phyloP scores from a whole-genome alignment of 1,140 invertebrate species.

The Procambarus clarkii region DNA sequence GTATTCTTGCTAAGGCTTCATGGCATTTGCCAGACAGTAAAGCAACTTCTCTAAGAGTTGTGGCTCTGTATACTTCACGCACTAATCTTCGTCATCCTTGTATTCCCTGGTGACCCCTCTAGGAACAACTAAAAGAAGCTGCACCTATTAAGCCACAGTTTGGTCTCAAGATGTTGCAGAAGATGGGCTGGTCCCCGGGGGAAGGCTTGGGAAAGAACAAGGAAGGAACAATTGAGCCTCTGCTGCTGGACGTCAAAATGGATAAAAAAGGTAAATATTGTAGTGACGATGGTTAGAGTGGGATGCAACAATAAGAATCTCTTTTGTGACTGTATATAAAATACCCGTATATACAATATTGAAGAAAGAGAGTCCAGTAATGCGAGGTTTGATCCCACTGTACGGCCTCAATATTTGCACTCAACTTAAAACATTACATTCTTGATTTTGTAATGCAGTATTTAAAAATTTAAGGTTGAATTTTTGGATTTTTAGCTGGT shows the following conservation, averaged over 20 bases:
- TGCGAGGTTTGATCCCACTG: too few relatives aligned
- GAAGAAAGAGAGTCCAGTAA: too few relatives aligned
- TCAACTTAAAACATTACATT: too few relatives aligned
- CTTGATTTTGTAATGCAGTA: too few relatives aligned
- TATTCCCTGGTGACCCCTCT: conserved; percentile 39
- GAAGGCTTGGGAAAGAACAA: conserved; percentile 96
- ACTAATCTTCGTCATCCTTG: neutral
- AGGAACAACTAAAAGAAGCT: conserved; percentile 65
- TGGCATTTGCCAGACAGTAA: neutral
- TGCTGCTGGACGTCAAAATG: conserved; percentile 93
- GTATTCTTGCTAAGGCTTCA: neutral
- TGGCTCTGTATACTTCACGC: conserved; percentile 7
- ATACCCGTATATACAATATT: too few relatives aligned
- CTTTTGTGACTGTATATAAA: too few relatives aligned
- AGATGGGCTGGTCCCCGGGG: conserved; percentile 98
- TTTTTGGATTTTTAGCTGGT: too few relatives aligned
- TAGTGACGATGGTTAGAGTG: too few relatives aligned
- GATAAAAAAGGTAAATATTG: conserved; percentile 87
- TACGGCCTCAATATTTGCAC: too few relatives aligned
- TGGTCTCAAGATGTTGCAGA: conserved; percentile 96
- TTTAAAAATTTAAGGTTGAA: too few relatives aligned
- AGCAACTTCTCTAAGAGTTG: neutral
- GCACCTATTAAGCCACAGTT: conserved; percentile 88
- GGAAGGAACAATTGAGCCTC: conserved; percentile 90
- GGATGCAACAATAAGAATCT: too few relatives aligned